Evolutionary conservation across 2,797 vertebrate species (phyloP).

Genomic region (Melanotaenia maccullochi): DNA sequence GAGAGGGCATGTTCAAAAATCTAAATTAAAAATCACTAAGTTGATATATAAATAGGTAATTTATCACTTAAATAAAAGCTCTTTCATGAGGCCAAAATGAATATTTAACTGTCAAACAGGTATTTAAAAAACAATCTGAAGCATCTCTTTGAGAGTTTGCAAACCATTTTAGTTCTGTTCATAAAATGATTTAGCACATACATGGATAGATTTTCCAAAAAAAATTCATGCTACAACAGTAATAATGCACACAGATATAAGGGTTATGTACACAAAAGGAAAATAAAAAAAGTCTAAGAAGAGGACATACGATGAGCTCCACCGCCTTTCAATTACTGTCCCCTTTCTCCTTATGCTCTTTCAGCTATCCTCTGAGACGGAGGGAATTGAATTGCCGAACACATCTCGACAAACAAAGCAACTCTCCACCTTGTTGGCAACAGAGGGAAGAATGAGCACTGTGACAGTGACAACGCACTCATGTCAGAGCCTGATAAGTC

Average conservation of each 20-base stretch:
- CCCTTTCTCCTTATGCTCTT: constrained; percentile 61
- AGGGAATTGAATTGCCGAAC: constrained; percentile 77
- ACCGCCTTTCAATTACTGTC: constrained; percentile 73
- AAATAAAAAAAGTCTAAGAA: constrained; percentile 26
- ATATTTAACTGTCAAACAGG: constrained; percentile 26
- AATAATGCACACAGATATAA: constrained; percentile 21
- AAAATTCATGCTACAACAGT: not conserved
- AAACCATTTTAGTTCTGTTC: constrained; percentile 17
- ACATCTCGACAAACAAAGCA: constrained; percentile 75
- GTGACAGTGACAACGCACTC: constrained; percentile 61
- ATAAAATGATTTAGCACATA: constrained; percentile 12
- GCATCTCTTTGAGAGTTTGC: constrained; percentile 22
- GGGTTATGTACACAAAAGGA: constrained; percentile 28
- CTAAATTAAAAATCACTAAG: not conserved
- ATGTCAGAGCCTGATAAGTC: constrained; percentile 66
- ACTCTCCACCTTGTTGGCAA: constrained; percentile 62
- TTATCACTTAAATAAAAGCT: constrained; percentile 17
- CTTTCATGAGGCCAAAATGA: constrained; percentile 41
- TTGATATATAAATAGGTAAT: constrained; percentile 6
- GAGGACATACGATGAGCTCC: constrained; percentile 62
- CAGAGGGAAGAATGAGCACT: constrained; percentile 39
- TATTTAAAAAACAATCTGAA: constrained; percentile 30
- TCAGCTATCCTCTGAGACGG: constrained; percentile 63
- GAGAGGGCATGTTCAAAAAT: not conserved
- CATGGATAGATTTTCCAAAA: constrained; percentile 8